These are phyloP conservation scores for Drosophila lowei DNA, from an alignment of 1,140 invertebrate species.

Conservation along the genomic window DNA sequence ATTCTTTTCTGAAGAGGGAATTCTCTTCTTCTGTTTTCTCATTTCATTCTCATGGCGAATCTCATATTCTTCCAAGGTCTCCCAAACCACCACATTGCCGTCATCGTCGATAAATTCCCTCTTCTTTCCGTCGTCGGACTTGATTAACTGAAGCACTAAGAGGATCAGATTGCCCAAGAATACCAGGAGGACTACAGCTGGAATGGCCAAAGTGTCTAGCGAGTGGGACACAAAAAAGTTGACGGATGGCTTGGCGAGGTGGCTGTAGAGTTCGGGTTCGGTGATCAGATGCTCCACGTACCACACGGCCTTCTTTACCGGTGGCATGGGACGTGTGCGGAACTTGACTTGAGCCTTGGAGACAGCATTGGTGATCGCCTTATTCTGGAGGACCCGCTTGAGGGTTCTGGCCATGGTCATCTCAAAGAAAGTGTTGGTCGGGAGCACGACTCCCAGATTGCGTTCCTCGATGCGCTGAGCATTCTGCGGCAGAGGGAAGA, in stretches of 20 bases:
- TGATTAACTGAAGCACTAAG: neutral
- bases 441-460: conserved; percentile 36
- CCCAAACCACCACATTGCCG: too few relatives aligned
- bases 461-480: conserved; percentile 67
- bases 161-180: conserved; percentile 6
- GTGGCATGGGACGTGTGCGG: conserved; percentile 83
- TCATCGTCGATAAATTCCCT: too few relatives aligned
- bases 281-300: conserved; percentile 85
- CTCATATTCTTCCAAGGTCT: too few relatives aligned
- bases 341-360: conserved; percentile 83
- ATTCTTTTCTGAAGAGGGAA: neutral
- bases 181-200: neutral
- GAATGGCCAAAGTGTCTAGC: conserved; percentile 46
- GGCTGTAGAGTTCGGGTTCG: conserved; percentile 45
- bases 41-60: neutral
- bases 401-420: conserved; percentile 16
- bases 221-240: conserved; percentile 53
- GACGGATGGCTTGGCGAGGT: conserved; percentile 19
- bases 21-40: neutral
- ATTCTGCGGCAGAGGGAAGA: conserved; percentile 24
- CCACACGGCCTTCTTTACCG: conserved; percentile 85
- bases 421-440: neutral
- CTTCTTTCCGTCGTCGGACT: neutral
- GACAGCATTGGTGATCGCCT: neutral
- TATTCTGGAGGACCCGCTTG: conserved; percentile 17